phyloP scores from a whole-genome alignment of 2,797 vertebrate species.

The Knipowitschia caucasica region DNA sequence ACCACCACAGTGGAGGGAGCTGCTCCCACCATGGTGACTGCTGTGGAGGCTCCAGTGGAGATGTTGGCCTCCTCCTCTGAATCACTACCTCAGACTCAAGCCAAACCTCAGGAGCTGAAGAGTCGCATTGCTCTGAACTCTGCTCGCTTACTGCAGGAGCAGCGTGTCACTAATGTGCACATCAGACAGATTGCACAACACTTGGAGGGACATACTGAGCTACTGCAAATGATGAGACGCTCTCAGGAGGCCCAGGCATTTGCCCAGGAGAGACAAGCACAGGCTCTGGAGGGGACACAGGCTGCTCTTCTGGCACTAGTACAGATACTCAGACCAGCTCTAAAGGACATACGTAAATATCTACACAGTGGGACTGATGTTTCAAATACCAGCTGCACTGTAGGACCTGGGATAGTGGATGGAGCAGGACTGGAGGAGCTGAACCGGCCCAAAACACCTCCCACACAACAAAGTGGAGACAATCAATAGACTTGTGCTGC shows the following conservation, averaged over 20 bases:
- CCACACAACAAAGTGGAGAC: slow-evolving; percentile 51
- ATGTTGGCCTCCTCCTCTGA: slow-evolving; percentile 72
- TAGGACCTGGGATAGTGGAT: slow-evolving; percentile 39
- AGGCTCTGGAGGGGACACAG: slow-evolving; percentile 93
- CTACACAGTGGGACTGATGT: slow-evolving; percentile 80
- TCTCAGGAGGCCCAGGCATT: slow-evolving; percentile 94
- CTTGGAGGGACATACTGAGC: slow-evolving; percentile 92
- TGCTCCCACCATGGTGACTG: slow-evolving; percentile 69
- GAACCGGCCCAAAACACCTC: slow-evolving; percentile 43
- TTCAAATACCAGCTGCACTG: slow-evolving; percentile 54
- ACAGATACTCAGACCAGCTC: slow-evolving; percentile 89
- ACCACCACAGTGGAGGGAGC: slow-evolving; percentile 80
- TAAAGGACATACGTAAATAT: slow-evolving; percentile 92
- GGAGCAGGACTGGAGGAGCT: slow-evolving; percentile 43
- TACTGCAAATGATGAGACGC: slow-evolving; percentile 92
- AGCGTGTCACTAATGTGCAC: slow-evolving; percentile 92
- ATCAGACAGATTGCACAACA: slow-evolving; percentile 94
- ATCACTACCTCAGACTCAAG: slow-evolving; percentile 72
- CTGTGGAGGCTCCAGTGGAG: slow-evolving; percentile 82
- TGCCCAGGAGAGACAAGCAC: slow-evolving; percentile 93
- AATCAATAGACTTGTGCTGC: slow-evolving; percentile 40
- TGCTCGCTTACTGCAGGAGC: slow-evolving; percentile 92
- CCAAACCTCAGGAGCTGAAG: slow-evolving; percentile 93
- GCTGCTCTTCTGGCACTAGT: slow-evolving; percentile 89
- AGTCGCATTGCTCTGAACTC: slow-evolving; percentile 95